Evolutionary conservation across 2,797 vertebrate genomes (phyloP).

Genomic region (Ispidina lecontei): DNA sequence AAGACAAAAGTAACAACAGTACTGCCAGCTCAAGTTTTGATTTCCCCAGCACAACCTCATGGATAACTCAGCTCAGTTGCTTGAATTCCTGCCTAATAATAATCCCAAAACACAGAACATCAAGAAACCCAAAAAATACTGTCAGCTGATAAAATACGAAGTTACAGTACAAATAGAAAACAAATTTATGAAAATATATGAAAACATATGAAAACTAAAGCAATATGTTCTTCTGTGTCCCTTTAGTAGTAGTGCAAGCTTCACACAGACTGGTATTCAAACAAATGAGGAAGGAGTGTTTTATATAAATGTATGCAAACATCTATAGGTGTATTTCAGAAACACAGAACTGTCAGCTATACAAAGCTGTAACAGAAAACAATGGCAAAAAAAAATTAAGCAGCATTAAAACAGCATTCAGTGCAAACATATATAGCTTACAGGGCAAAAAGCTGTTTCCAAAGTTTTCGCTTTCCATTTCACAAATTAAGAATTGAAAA

Average conservation of each 20-base stretch:
- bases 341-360: slow-evolving; percentile 56
- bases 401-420: background rate
- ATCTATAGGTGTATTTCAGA: slow-evolving; percentile 56
- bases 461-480: background rate
- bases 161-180: background rate
- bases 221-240: background rate
- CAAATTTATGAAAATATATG: background rate
- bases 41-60: background rate
- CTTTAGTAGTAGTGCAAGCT: background rate
- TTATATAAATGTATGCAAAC: slow-evolving; percentile 42
- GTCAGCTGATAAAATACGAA: background rate
- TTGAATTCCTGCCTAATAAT: background rate
- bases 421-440: background rate
- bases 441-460: background rate
- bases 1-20: background rate
- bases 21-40: background rate
- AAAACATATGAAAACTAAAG: background rate
- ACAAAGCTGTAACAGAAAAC: slow-evolving; percentile 50
- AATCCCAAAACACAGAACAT: background rate
- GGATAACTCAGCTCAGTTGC: background rate
- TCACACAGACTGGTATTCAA: background rate
- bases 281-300: background rate
- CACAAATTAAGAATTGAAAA: background rate
- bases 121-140: background rate
- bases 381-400: slow-evolving; percentile 9